phyloP scores from a whole-genome alignment of 2,113 vertebrate genomes.

The Carettochelys insculpta region DNA sequence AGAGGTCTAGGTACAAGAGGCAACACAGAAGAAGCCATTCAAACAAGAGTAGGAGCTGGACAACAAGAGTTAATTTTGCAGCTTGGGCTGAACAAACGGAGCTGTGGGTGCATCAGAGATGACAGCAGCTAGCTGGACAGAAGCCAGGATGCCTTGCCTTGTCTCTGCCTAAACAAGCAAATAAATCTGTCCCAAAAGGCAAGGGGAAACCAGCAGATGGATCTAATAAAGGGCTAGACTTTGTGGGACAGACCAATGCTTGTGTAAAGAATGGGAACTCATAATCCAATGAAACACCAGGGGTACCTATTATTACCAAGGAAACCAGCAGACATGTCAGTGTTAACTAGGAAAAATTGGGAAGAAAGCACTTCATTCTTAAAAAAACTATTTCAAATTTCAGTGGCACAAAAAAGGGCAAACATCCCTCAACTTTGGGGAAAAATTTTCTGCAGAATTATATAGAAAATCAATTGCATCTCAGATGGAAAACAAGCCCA shows the following conservation, averaged over 20 bases:
- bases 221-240: background rate
- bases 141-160: background rate
- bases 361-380: background rate
- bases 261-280: background rate
- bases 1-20: background rate
- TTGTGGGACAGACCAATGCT: background rate
- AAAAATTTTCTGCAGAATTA: background rate
- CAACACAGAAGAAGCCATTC: background rate
- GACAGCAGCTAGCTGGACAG: background rate
- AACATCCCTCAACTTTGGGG: background rate
- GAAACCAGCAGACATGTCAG: fast-evolving
- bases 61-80: background rate
- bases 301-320: background rate
- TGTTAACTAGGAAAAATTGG: background rate
- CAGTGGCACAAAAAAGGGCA: background rate
- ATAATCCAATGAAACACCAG: background rate
- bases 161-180: background rate
- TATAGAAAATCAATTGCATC: background rate
- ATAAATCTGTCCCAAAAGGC: background rate
- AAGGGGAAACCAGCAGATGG: background rate
- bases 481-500: background rate
- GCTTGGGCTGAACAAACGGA: background rate
- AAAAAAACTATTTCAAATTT: background rate
- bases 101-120: background rate
- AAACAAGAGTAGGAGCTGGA: background rate